Evolutionary conservation across 2,113 vertebrate genomes (phyloP).

Genomic region (Anarhynchus alexandrinus): DNA sequence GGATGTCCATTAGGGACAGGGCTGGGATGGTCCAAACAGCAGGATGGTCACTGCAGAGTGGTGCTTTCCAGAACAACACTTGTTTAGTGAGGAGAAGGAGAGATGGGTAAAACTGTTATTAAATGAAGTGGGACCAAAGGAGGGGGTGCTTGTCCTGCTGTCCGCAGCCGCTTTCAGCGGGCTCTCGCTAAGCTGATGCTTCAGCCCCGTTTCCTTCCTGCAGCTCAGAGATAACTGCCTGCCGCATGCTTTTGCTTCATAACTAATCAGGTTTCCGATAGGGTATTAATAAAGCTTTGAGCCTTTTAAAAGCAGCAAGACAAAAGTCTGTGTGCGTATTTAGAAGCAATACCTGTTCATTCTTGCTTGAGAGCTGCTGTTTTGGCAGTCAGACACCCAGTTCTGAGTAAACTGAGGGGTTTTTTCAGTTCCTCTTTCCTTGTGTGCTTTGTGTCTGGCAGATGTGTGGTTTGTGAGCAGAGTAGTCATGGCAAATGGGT

Average conservation of each 20-base stretch:
- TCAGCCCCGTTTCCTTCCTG: neutral
- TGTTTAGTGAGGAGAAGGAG: neutral
- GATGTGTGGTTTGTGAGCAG: neutral
- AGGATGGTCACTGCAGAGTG: neutral
- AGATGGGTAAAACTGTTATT: neutral
- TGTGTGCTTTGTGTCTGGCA: neutral
- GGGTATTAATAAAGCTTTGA: neutral
- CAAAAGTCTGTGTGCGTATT: fast-evolving
- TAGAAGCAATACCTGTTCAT: neutral
- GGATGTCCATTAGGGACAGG: neutral
- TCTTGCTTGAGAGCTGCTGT: neutral
- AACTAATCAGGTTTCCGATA: neutral
- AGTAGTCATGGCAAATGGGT: fast-evolving
- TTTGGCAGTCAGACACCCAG: neutral
- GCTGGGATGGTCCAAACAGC: neutral
- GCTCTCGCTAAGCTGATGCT: neutral
- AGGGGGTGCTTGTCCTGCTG: neutral
- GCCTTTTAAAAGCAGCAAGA: neutral
- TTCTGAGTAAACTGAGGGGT: neutral
- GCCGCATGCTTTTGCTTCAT: neutral
- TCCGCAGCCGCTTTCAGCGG: neutral
- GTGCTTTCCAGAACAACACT: neutral
- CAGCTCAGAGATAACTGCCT: neutral
- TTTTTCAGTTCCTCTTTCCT: neutral
- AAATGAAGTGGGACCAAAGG: neutral